Conservation (phyloP, 1,140 invertebrate genomes). For the Trichogramma pretiosum region DNA sequence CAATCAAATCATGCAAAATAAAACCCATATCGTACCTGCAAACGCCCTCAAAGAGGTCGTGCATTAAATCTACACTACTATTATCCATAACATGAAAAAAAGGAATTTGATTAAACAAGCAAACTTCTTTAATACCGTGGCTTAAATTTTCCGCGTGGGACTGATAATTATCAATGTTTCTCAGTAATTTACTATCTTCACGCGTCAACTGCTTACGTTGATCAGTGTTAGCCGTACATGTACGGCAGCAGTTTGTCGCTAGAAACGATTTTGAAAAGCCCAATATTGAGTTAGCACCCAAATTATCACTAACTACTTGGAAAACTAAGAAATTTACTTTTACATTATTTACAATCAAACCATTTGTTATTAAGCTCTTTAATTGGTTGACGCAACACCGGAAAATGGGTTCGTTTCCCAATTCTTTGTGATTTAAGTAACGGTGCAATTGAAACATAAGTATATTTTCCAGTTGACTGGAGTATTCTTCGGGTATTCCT, state of each 20-base stretch:
- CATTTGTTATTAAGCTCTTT: constrained; percentile 6
- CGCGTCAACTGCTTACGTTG: neutral
- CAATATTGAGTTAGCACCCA: constrained; percentile 26
- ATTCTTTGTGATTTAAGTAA: constrained; percentile 11
- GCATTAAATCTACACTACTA: constrained; percentile 33
- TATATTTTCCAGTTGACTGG: constrained; percentile 18
- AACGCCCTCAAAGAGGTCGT: constrained; percentile 38
- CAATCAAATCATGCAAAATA: constrained; percentile 29
- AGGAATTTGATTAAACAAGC: constrained; percentile 27
- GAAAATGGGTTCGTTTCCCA: constrained; percentile 12
- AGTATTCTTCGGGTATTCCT: constrained; percentile 10
- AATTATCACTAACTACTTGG: constrained; percentile 28
- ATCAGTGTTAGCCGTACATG: constrained; percentile 20
- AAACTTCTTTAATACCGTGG: constrained; percentile 30
- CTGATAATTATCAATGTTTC: neutral
- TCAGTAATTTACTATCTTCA: neutral
- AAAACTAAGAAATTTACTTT: constrained; percentile 24
- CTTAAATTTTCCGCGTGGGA: neutral
- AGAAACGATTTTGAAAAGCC: constrained; percentile 28
- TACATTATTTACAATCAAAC: constrained; percentile 8
- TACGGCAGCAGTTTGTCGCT: constrained; percentile 26
- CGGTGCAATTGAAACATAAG: constrained; percentile 14
- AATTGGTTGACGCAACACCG: constrained; percentile 10
- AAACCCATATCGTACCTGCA: constrained; percentile 30
- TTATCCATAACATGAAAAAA: constrained; percentile 35